Conservation (phyloP, 2,888 invertebrate species). For the Serripes groenlandicus region DNA sequence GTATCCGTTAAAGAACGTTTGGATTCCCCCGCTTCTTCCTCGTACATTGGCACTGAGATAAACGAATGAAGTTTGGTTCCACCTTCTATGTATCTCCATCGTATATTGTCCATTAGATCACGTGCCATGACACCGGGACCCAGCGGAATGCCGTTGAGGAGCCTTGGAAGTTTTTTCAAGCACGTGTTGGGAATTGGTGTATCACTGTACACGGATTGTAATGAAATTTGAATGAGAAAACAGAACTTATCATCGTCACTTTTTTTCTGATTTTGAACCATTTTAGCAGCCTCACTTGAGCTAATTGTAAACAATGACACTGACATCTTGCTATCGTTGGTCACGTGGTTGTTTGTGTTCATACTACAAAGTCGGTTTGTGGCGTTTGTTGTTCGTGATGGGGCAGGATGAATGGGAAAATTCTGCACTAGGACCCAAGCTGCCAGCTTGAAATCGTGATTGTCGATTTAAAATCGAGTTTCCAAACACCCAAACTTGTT, state of each 20-base stretch:
- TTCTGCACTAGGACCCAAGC: conserved; percentile 43
- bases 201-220: conserved; percentile 79
- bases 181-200: conserved; percentile 77
- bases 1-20: conserved; percentile 76
- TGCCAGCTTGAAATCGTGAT: conserved; percentile 46
- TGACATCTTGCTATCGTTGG: conserved; percentile 52
- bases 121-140: conserved; percentile 81
- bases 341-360: neutral
- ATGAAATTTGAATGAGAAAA: conserved; percentile 79
- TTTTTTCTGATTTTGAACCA: conserved; percentile 67
- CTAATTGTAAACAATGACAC: conserved; percentile 79
- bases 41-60: conserved; percentile 79
- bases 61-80: conserved; percentile 78
- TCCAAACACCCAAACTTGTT: neutral
- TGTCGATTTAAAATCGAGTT: neutral
- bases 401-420: conserved; percentile 24
- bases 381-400: neutral
- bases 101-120: conserved; percentile 76
- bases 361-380: neutral
- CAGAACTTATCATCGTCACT: conserved; percentile 76
- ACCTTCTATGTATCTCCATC: conserved; percentile 82
- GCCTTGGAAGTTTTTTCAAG: conserved; percentile 80
- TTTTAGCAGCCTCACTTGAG: conserved; percentile 74
- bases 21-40: conserved; percentile 81
- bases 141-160: conserved; percentile 83